Evolutionary conservation across 2,888 invertebrate species (phyloP).

Genomic region (Eupeodes latifasciatus): DNA sequence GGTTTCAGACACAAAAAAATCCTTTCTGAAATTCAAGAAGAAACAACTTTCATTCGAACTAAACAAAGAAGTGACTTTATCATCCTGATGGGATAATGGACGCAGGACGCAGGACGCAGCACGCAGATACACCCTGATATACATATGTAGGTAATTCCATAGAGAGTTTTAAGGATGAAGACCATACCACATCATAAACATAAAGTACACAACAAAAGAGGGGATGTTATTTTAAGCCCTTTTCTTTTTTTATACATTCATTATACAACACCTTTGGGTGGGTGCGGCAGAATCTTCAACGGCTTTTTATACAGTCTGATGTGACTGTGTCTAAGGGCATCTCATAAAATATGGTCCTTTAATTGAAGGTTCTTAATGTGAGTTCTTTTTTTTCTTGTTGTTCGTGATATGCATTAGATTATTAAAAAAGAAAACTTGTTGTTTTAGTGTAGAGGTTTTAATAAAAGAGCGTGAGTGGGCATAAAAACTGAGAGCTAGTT

Average conservation of each 20-base stretch:
- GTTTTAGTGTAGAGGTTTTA: neutral
- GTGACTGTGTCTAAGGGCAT: slow-evolving; percentile 50
- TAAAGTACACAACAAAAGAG: neutral
- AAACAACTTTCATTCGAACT: neutral
- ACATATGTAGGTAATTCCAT: slow-evolving; percentile 4
- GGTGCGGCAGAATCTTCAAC: slow-evolving; percentile 72
- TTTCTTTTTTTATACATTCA: slow-evolving; percentile 18
- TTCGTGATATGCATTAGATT: slow-evolving; percentile 10
- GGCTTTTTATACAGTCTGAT: slow-evolving; percentile 23
- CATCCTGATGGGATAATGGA: slow-evolving; percentile 65
- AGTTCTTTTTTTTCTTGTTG: neutral
- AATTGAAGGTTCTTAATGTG: slow-evolving; percentile 48
- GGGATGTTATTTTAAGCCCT: slow-evolving; percentile 67
- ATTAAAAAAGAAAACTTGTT: slow-evolving; percentile 2
- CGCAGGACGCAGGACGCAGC: slow-evolving; percentile 30
- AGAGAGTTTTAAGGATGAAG: slow-evolving; percentile 46
- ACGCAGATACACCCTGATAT: slow-evolving; percentile 52
- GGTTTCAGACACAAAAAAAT: slow-evolving; percentile 45
- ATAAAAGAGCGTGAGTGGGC: too few relatives aligned
- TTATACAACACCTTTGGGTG: slow-evolving; percentile 60
- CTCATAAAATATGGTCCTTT: slow-evolving; percentile 64
- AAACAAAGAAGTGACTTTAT: slow-evolving; percentile 63
- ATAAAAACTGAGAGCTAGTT: too few relatives aligned
- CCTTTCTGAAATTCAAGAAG: slow-evolving; percentile 46
- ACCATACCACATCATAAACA: neutral